Evolutionary conservation across 2,797 vertebrate species (phyloP).

Genomic region (Myotis daubentonii): DNA sequence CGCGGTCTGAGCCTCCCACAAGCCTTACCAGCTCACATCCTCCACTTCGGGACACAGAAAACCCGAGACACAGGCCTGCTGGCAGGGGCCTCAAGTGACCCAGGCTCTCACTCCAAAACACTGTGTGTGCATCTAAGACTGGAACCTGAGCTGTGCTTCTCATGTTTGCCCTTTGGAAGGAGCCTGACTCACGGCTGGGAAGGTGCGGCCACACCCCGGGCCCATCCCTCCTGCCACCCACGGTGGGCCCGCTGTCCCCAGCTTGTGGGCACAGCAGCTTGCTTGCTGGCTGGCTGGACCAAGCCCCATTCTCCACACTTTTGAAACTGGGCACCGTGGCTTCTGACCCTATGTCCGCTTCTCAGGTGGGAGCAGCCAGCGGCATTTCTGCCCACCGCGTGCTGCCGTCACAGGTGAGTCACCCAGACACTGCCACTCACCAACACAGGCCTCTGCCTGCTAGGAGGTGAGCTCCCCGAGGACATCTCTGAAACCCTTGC

Average conservation of each 20-base stretch:
- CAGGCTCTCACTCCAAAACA: neutral
- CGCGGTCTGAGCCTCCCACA: neutral
- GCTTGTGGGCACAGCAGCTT: neutral
- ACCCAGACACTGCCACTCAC: neutral
- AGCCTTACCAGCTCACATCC: neutral
- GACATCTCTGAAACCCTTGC: neutral
- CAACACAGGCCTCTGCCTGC: neutral
- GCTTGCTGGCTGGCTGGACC: neutral
- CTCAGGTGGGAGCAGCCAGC: accelerated
- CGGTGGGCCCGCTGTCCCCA: neutral
- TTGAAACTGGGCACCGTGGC: neutral
- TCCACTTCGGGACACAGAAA: neutral
- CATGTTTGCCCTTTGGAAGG: neutral
- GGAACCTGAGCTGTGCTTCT: neutral
- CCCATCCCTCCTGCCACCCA: neutral
- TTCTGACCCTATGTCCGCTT: neutral
- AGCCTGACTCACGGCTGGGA: neutral
- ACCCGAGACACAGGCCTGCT: neutral
- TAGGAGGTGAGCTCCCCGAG: neutral
- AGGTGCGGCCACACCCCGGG: neutral
- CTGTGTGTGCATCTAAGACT: neutral
- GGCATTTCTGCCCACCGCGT: neutral
- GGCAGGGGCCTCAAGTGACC: neutral
- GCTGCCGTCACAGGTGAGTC: neutral
- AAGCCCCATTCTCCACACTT: neutral